Conservation (phyloP, 1,140 invertebrate genomes). For the Geopemphigus sp. region DNA sequence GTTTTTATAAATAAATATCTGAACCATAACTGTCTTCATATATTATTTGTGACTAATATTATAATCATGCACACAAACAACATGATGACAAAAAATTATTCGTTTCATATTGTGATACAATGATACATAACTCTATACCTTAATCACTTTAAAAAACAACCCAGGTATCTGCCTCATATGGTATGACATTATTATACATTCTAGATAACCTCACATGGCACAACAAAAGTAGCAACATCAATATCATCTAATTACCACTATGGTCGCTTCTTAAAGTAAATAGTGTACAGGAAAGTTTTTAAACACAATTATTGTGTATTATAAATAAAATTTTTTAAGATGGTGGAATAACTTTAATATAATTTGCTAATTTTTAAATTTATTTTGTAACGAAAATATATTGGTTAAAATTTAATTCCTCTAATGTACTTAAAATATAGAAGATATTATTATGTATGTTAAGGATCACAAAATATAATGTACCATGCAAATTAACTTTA, state of each 20-base stretch:
- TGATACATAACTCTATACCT: neutral
- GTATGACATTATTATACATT: no score
- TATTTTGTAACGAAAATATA: neutral
- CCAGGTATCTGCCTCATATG: no score
- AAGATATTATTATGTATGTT: neutral
- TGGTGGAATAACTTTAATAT: no score
- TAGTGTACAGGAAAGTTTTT: no score
- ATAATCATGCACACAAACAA: neutral
- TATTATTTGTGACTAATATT: neutral
- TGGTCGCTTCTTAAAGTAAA: no score
- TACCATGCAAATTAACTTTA: neutral
- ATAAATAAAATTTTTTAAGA: no score
- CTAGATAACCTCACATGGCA: no score
- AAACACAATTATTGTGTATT: no score
- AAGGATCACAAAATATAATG: conserved; percentile 2
- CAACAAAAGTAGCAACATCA: no score
- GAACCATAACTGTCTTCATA: neutral
- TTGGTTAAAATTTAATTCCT: no score
- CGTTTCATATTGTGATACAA: neutral
- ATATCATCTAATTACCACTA: no score
- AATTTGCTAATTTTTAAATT: neutral
- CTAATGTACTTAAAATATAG: neutral
- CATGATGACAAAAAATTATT: neutral
- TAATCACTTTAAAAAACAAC: no score
- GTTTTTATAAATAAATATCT: neutral